Evolutionary conservation across 2,797 vertebrate genomes (phyloP).

Genomic region (Champsocephalus esox): DNA sequence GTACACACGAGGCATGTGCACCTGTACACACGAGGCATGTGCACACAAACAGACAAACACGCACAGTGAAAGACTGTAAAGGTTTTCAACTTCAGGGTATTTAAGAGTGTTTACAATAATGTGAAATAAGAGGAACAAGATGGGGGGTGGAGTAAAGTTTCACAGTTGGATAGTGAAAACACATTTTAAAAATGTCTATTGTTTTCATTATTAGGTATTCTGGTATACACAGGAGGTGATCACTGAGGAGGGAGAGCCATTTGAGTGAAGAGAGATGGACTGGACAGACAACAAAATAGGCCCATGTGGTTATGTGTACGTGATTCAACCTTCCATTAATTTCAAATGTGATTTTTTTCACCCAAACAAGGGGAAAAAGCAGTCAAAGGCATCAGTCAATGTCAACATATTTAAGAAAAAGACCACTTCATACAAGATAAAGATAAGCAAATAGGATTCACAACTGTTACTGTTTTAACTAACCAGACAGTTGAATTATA

Average conservation of each 20-base stretch:
- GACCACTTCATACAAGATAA: background rate
- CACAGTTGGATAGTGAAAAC: too few relatives aligned
- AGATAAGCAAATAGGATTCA: background rate
- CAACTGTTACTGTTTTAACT: background rate
- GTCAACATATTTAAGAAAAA: background rate
- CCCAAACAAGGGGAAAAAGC: background rate
- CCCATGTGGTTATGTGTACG: background rate
- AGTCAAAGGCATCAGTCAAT: background rate
- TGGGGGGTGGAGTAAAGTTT: background rate
- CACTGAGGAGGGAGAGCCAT: slow-evolving; percentile 1
- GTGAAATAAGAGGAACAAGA: background rate
- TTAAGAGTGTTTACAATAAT: background rate
- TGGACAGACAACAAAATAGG: slow-evolving; percentile 23
- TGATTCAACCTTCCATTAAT: background rate
- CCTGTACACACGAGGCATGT: background rate
- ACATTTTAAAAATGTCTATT: too few relatives aligned
- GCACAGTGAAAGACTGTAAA: background rate
- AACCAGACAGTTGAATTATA: slow-evolving; percentile 3
- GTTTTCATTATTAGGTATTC: background rate
- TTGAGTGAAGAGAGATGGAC: slow-evolving; percentile 1
- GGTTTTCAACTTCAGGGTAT: background rate
- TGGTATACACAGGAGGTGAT: slow-evolving; percentile 11
- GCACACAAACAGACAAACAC: background rate
- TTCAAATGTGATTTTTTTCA: background rate
- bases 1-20: background rate